phyloP scores from a whole-genome alignment of 2,888 invertebrate genomes.

The Pyrrhia umbra region DNA sequence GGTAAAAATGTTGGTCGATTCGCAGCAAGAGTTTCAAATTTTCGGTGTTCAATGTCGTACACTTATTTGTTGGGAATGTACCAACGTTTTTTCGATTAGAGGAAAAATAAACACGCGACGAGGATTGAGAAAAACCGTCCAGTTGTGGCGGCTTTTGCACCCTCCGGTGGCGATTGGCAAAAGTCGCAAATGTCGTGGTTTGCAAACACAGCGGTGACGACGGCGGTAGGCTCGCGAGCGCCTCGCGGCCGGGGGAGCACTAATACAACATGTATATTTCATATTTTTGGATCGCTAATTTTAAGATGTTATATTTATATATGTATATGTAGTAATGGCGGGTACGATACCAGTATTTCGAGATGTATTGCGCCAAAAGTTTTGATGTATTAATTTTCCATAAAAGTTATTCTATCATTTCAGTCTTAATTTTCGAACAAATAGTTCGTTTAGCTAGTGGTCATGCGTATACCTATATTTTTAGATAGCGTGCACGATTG shows the following conservation, averaged over 20 bases:
- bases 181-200: constrained; percentile 73
- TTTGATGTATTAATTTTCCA: constrained; percentile 90
- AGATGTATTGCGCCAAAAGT: constrained; percentile 89
- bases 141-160: constrained; percentile 88
- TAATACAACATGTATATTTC: constrained; percentile 89
- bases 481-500: constrained; percentile 88
- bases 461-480: constrained; percentile 87
- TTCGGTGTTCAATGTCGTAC: constrained; percentile 57
- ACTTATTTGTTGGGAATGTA: constrained; percentile 61
- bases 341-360: constrained; percentile 88
- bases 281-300: constrained; percentile 91
- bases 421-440: constrained; percentile 73
- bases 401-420: constrained; percentile 83
- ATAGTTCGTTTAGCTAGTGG: constrained; percentile 89
- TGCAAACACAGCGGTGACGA: constrained; percentile 26
- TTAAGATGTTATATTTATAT: constrained; percentile 91
- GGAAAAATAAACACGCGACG: constrained; percentile 77
- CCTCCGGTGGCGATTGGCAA: constrained; percentile 82
- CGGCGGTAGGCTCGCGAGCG: constrained; percentile 75
- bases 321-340: constrained; percentile 90
- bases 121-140: constrained; percentile 89
- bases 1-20: constrained; percentile 67
- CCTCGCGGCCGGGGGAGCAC: constrained; percentile 85
- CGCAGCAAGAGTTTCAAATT: constrained; percentile 63
- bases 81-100: constrained; percentile 62